Conservation (phyloP, 2,797 vertebrate species). For the Huso huso region DNA sequence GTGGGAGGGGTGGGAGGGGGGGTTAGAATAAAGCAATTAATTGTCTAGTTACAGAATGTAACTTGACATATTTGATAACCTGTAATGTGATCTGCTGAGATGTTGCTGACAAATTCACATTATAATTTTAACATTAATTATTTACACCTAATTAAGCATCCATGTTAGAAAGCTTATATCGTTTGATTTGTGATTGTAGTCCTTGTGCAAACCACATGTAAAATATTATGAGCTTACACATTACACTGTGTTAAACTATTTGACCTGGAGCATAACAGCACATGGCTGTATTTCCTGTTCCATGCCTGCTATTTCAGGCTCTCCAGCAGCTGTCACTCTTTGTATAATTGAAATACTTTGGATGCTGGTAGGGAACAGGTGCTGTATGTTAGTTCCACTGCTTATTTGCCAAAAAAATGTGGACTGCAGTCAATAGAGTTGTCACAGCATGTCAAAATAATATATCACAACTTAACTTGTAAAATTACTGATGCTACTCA, state of each 20-base stretch:
- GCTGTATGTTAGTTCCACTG: slow-evolving; percentile 50
- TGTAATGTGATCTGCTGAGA: too few relatives aligned
- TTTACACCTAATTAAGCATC: too few relatives aligned
- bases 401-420: slow-evolving; percentile 32
- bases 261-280: slow-evolving; percentile 28
- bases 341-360: slow-evolving; percentile 50
- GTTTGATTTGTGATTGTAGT: background rate
- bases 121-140: too few relatives aligned
- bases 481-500: slow-evolving; percentile 37
- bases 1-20: too few relatives aligned
- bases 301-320: slow-evolving; percentile 35
- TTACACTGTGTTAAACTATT: slow-evolving; percentile 32
- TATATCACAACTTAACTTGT: slow-evolving; percentile 35
- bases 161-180: too few relatives aligned
- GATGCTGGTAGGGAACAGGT: slow-evolving; percentile 53
- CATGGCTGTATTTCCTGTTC: slow-evolving; percentile 22
- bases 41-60: too few relatives aligned
- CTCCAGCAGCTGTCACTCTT: slow-evolving; percentile 60
- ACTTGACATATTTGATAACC: too few relatives aligned
- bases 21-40: too few relatives aligned
- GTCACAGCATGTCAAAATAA: slow-evolving; percentile 46
- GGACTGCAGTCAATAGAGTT: slow-evolving; percentile 40
- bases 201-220: slow-evolving; percentile 35
- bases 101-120: too few relatives aligned
- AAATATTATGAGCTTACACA: slow-evolving; percentile 35